Evolutionary conservation across 2,888 invertebrate genomes (phyloP).

Genomic region (Diarsia rubi): DNA sequence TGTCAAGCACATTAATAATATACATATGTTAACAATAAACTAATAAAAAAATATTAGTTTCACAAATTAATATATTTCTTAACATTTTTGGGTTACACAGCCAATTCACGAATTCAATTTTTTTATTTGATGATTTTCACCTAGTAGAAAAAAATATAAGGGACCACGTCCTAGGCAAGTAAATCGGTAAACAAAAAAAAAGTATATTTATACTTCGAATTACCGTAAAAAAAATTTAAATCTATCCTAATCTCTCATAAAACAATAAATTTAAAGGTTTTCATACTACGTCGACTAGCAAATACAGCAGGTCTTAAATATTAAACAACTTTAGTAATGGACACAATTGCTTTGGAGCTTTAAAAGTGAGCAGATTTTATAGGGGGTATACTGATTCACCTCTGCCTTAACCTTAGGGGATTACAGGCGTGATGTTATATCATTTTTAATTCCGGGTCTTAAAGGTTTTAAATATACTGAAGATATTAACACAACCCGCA

Average conservation of each 20-base stretch:
- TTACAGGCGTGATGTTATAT: not conserved
- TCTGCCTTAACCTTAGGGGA: not conserved
- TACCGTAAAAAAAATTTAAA: too few relatives aligned
- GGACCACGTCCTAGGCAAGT: too few relatives aligned
- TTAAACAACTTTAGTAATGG: constrained; percentile 6
- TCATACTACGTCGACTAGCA: constrained; percentile 38
- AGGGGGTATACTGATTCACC: not conserved
- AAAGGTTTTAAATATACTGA: constrained; percentile 1
- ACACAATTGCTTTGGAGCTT: constrained; percentile 35
- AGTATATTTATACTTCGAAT: too few relatives aligned
- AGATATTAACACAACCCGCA: constrained; percentile 30
- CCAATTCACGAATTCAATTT: not conserved
- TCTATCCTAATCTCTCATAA: not conserved
- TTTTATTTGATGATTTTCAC: too few relatives aligned
- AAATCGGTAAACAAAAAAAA: too few relatives aligned
- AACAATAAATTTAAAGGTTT: constrained; percentile 10
- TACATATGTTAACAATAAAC: constrained; percentile 13
- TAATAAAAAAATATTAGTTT: not conserved
- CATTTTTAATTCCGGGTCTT: constrained; percentile 12
- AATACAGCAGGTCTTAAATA: constrained; percentile 3
- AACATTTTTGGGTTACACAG: not conserved
- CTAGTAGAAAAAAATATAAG: too few relatives aligned
- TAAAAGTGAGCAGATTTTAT: constrained; percentile 40
- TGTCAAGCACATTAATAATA: constrained; percentile 13
- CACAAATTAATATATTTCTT: constrained; percentile 1